Evolutionary conservation across 1,140 invertebrate species (phyloP).

Genomic region (Ditylenchus dipsaci): DNA sequence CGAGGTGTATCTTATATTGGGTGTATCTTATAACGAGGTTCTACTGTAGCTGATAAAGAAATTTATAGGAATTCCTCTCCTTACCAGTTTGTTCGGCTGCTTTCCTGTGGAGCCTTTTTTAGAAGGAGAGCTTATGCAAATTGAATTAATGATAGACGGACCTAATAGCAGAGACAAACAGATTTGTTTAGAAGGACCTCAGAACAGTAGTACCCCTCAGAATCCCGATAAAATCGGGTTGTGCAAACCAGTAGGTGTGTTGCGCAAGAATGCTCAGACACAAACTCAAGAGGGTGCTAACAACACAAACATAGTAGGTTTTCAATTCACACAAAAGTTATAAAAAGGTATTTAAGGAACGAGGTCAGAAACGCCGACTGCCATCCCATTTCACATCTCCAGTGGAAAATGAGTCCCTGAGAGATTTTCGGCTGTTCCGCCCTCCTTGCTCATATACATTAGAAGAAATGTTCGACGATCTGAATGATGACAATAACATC

Average conservation of each 20-base stretch:
- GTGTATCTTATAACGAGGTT: too few relatives aligned
- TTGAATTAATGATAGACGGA: neutral
- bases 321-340: too few relatives aligned
- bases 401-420: neutral
- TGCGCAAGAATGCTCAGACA: neutral
- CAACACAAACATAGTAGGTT: neutral
- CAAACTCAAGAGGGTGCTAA: neutral
- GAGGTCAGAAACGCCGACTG: neutral
- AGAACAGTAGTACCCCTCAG: neutral
- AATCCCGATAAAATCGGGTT: too few relatives aligned
- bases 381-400: conserved; percentile 1
- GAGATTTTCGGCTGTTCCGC: neutral
- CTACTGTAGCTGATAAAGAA: too few relatives aligned
- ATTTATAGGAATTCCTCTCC: conserved; percentile 36
- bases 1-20: too few relatives aligned
- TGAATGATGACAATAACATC: neutral
- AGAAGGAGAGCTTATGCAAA: conserved; percentile 9
- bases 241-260: neutral
- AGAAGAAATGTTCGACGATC: neutral
- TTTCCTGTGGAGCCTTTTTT: conserved; percentile 57
- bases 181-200: neutral
- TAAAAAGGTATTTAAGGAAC: neutral
- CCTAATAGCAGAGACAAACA: neutral
- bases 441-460: neutral
- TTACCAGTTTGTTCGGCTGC: conserved; percentile 54